Evolutionary conservation across 1,140 invertebrate species (phyloP).

Genomic region (Eriocheir sinensis): DNA sequence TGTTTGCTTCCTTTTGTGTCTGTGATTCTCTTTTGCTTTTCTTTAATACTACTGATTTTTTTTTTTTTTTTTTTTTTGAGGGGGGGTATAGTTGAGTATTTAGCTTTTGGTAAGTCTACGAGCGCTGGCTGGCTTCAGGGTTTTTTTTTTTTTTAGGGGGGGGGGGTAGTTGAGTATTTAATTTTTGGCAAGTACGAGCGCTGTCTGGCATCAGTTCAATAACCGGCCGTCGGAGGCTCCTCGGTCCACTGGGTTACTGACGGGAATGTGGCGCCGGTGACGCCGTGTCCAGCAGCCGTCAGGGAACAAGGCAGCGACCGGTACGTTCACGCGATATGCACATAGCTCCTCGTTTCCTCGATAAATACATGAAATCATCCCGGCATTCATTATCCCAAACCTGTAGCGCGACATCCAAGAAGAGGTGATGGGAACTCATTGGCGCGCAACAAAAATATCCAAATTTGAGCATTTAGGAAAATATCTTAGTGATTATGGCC

Average conservation of each 20-base stretch:
- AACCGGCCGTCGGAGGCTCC: neutral
- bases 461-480: neutral
- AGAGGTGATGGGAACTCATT: neutral
- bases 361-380: neutral
- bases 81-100: no score
- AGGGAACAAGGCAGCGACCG: neutral
- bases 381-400: neutral
- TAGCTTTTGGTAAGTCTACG: no score
- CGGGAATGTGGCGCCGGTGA: neutral
- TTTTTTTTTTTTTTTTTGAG: no score
- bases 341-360: neutral
- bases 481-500: neutral
- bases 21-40: no score
- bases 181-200: no score
- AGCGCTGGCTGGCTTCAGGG: no score
- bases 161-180: no score
- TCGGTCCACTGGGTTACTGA: neutral
- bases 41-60: no score
- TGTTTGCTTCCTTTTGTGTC: no score
- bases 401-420: neutral
- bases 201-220: neutral
- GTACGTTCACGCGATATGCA: neutral
- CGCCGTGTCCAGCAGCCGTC: neutral
- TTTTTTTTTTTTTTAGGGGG: no score
- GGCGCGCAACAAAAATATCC: neutral